Base-by-base conservation (phyloP, 2,113 vertebrate genomes). In the Cyprinodon tularosa region DNA sequence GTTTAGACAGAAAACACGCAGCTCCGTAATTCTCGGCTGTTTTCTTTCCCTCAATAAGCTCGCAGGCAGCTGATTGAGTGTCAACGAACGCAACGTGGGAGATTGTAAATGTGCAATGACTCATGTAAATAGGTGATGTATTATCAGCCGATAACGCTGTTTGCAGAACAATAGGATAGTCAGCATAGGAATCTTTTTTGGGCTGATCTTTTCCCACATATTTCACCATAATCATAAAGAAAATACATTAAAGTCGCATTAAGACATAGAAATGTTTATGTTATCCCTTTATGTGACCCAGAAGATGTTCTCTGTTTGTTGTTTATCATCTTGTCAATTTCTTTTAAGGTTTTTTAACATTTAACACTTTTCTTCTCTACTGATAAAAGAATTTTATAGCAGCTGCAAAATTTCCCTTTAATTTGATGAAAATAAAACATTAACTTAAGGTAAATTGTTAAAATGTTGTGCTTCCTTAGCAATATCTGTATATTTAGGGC, bases 1-100 rank as follows among this genome's bases (percentile, higher is more conserved):
- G 72, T 81, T 0, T 14, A 77, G 61, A 78, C 71, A 39, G 62
- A 82, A 57, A 36, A 71, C 78, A 65, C 68, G 66, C 71, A 72
- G 65, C 78, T 75, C 15, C 50, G 11, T 64, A 65, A 78, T 40
- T 1, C 39, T 29, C 42, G 40, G 20, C 40, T 39, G 29, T 77
- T 45, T 47, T 64, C 59, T 40, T 72, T 57, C 44, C 57, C 59
- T 74, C 39, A 2, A 3, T 62, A 60, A 15, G 45, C 68, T 86
- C 60, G 20, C 61, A 15, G 13, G 22, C 72, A 9, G 77, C 45
- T 68, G 48, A n/a, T 37, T n/a, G 38, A 42, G 44, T 12, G 68
- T 72, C 82, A 68, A 57, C 8, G 57, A 42, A 10, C 29, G 0
- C 7, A 6, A 12, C 68, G 40, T 45, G 29, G 66, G 73, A 76